These are phyloP conservation scores for Artibeus lituratus DNA, from an alignment of 2,797 vertebrate genomes.

Conservation along the genomic window DNA sequence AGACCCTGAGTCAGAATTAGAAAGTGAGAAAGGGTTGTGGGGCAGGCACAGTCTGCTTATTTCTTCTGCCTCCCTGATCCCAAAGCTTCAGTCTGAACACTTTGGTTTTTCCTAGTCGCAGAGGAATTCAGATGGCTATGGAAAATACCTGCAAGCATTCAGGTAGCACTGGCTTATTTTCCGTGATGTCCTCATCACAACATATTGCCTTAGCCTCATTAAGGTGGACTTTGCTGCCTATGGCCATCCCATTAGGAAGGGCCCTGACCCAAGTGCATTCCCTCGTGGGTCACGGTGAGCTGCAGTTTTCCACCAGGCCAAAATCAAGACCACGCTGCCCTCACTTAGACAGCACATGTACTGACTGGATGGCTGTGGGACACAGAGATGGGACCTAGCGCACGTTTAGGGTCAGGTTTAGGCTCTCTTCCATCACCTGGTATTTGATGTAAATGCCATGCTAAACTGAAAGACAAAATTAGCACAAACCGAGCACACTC, in stretches of 20 bases:
- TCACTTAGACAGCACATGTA: neutral
- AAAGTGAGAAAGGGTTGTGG: neutral
- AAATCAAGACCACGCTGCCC: neutral
- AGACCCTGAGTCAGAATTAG: neutral
- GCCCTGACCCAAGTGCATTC: neutral
- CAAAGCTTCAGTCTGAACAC: neutral
- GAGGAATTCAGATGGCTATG: neutral
- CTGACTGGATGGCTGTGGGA: neutral
- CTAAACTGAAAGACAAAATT: neutral
- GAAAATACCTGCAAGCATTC: neutral
- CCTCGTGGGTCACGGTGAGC: neutral
- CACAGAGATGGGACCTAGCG: neutral
- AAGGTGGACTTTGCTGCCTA: neutral
- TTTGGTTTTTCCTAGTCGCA: neutral
- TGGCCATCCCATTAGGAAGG: neutral
- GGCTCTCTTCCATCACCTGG: neutral
- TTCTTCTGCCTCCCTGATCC: neutral
- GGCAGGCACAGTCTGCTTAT: too few species aligned
- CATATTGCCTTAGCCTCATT: neutral
- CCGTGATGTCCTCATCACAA: neutral
- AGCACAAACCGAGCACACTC: too few species aligned
- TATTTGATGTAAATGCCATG: neutral
- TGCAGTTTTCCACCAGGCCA: neutral
- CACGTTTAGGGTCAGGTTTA: neutral
- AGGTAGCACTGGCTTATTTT: neutral